Conservation (phyloP, 2,888 invertebrate species). For the Tetranychus truncatus region DNA sequence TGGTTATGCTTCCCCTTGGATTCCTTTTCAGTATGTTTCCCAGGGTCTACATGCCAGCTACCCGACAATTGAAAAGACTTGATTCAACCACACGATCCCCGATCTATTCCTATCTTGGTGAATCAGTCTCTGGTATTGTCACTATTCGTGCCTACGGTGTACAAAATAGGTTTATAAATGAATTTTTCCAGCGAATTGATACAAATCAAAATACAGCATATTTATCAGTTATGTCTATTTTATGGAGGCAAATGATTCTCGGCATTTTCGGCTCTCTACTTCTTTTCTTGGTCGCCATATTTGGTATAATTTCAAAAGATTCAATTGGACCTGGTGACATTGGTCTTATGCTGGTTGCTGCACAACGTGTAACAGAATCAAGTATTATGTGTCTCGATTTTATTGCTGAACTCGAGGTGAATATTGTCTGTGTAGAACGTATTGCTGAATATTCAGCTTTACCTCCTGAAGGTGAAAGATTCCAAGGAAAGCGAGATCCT, state of each 20-base stretch:
- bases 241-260: conserved; percentile 36
- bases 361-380: conserved; percentile 29
- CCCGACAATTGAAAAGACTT: conserved; percentile 40
- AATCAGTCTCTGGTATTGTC: conserved; percentile 37
- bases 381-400: conserved; percentile 18
- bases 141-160: conserved; percentile 31
- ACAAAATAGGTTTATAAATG: conserved; percentile 33
- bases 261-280: conserved; percentile 41
- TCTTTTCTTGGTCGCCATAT: conserved; percentile 41
- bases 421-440: conserved; percentile 23
- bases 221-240: conserved; percentile 27
- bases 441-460: conserved; percentile 20
- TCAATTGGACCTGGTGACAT: conserved; percentile 45
- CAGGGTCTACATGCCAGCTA: conserved; percentile 39
- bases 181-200: conserved; percentile 38
- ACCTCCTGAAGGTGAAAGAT: conserved; percentile 28
- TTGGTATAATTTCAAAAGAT: conserved; percentile 38
- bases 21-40: conserved; percentile 32
- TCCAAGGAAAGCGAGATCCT: conserved; percentile 37
- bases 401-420: conserved; percentile 21
- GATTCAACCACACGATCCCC: conserved; percentile 40
- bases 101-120: conserved; percentile 41
- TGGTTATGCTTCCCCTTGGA: conserved; percentile 31
- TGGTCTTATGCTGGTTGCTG: conserved; percentile 38
- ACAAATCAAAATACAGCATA: conserved; percentile 32